Percentiles rank a stretch among this genome's conserved stretches.
phyloP scores from a whole-genome alignment of 1,140 invertebrate species.

The Drosophila biarmipes region DNA sequence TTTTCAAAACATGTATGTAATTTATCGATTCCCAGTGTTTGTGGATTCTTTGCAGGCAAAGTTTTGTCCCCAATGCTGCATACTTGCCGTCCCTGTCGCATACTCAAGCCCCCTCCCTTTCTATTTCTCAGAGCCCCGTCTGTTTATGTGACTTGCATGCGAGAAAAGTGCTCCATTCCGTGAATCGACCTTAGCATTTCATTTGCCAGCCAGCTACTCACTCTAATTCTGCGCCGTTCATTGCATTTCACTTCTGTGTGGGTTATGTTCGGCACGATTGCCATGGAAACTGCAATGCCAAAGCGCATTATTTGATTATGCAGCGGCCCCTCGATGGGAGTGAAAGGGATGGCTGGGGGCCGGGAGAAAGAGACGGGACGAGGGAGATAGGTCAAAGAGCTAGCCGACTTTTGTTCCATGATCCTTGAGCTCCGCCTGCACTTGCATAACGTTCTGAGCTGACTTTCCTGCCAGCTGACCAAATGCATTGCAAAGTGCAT shows the following conservation, averaged over 20 bases:
- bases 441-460: conserved; percentile 29
- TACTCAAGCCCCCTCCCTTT: neutral
- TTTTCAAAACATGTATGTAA: neutral
- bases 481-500: conserved; percentile 25
- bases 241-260: conserved; percentile 43
- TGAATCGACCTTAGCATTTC: conserved; percentile 38
- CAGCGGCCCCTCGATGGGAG: conserved; percentile 15
- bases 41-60: conserved; percentile 32
- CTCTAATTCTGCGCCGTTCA: conserved; percentile 35
- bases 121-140: conserved; percentile 16
- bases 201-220: conserved; percentile 18
- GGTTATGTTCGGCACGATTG: conserved; percentile 40
- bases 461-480: conserved; percentile 35
- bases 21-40: conserved; percentile 23
- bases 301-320: conserved; percentile 57
- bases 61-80: conserved; percentile 37
- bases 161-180: conserved; percentile 20
- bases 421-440: conserved; percentile 22
- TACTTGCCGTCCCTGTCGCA: conserved; percentile 7
- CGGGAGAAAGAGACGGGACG: neutral
- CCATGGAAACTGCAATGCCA: conserved; percentile 53
- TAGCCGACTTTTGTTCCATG: conserved; percentile 5
- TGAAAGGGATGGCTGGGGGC: neutral
- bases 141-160: conserved; percentile 64
- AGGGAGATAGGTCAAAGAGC: conserved; percentile 10